Conservation (phyloP, 2,113 vertebrate species). For the Otolemur garnettii region DNA sequence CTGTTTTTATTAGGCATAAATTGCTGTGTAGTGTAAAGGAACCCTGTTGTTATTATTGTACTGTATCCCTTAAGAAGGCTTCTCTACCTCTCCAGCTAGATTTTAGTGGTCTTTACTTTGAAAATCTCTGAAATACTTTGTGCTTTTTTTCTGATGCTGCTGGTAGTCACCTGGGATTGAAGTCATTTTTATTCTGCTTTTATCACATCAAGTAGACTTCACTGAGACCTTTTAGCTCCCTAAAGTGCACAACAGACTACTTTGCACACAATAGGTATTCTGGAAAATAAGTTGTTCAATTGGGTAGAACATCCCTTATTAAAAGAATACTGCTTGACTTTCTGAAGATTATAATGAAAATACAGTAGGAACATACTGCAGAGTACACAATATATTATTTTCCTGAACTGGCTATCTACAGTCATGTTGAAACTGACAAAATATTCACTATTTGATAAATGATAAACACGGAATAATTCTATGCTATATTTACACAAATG, state of each 20-base stretch:
- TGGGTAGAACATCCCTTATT: slow-evolving; percentile 38
- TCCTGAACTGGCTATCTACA: slow-evolving; percentile 19
- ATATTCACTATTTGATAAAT: slow-evolving; percentile 4
- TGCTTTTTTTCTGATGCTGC: slow-evolving; percentile 3
- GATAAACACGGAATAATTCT: neutral
- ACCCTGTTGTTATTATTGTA: neutral
- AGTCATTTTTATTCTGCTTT: slow-evolving; percentile 44
- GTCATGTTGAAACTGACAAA: neutral
- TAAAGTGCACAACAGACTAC: neutral
- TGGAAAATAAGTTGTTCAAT: slow-evolving; percentile 14
- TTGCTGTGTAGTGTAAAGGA: neutral
- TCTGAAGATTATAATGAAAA: slow-evolving; percentile 43
- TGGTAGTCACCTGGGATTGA: neutral
- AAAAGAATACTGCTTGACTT: slow-evolving; percentile 28
- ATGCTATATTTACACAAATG: neutral
- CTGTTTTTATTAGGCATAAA: neutral
- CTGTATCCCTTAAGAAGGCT: neutral
- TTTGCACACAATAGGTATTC: neutral
- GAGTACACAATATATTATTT: slow-evolving; percentile 18
- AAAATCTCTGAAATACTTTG: slow-evolving; percentile 6
- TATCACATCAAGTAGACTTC: slow-evolving; percentile 33
- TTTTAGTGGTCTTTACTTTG: neutral
- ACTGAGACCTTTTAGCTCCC: neutral
- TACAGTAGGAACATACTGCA: slow-evolving; percentile 19
- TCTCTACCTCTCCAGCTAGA: neutral